phyloP scores from a whole-genome alignment of 2,888 invertebrate species.

The Cerastis rubricosa region DNA sequence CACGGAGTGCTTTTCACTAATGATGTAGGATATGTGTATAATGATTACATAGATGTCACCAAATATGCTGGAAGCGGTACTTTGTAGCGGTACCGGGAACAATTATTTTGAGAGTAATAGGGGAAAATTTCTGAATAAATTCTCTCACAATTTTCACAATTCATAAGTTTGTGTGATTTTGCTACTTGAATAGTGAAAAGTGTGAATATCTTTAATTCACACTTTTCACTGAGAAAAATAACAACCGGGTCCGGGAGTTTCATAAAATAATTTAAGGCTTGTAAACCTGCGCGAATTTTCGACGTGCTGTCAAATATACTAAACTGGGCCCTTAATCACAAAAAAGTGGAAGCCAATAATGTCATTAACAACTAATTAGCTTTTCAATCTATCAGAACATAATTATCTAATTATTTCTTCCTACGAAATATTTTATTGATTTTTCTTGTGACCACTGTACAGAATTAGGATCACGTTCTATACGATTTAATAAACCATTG shows the following conservation, averaged over 20 bases:
- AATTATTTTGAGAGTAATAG: constrained; percentile 21
- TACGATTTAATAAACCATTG: not conserved
- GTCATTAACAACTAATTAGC: constrained; percentile 18
- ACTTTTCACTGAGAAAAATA: not conserved
- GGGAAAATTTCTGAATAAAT: not conserved
- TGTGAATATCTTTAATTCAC: too few species aligned
- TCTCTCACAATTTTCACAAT: not conserved
- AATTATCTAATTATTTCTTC: constrained; percentile 19
- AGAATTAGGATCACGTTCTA: not conserved
- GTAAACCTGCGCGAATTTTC: too few species aligned
- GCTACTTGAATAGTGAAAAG: not conserved
- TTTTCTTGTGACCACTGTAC: not conserved
- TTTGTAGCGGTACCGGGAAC: constrained; percentile 15
- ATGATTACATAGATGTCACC: constrained; percentile 64
- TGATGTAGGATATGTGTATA: constrained; percentile 72
- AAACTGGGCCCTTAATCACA: too few species aligned
- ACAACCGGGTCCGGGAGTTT: not conserved
- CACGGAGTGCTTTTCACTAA: constrained; percentile 78
- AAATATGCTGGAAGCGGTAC: constrained; percentile 47
- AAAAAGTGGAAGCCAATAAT: not conserved
- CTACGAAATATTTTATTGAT: not conserved
- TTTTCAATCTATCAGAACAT: not conserved
- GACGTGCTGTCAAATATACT: too few species aligned
- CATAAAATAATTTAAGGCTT: not conserved
- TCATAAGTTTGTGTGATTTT: not conserved